These are phyloP conservation scores for Limosa lapponica DNA, from an alignment of 2,797 vertebrate species.

Conservation along the genomic window DNA sequence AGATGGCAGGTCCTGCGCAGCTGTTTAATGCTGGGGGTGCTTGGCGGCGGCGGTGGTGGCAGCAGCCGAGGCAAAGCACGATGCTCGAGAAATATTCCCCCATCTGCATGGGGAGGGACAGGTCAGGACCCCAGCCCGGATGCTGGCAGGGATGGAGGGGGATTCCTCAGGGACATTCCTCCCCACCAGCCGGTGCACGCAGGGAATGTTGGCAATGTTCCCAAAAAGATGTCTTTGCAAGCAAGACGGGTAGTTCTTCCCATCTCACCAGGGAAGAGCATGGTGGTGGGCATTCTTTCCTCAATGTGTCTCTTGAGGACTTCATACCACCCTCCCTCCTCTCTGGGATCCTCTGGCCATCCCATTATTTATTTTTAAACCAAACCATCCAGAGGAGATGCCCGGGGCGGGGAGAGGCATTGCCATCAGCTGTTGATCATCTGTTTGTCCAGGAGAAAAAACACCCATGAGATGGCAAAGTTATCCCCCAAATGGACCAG, in stretches of 20 bases:
- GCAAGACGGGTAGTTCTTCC: background rate
- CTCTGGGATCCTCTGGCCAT: fast-evolving
- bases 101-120: background rate
- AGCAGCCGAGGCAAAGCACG: background rate
- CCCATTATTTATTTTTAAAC: background rate
- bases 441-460: background rate
- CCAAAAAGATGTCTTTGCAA: background rate
- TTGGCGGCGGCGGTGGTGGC: fast-evolving
- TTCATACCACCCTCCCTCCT: background rate
- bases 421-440: background rate
- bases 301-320: background rate
- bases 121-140: background rate
- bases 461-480: background rate
- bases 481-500: background rate
- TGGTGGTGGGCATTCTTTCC: background rate
- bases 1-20: background rate
- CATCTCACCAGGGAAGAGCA: fast-evolving
- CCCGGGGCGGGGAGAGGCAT: fast-evolving
- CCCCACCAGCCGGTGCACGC: fast-evolving
- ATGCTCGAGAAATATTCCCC: background rate
- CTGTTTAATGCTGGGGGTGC: background rate
- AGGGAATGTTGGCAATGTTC: background rate
- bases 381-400: background rate
- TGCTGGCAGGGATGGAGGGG: background rate
- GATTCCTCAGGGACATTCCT: background rate